Percentiles rank a stretch among this genome's conserved stretches.
Evolutionary conservation across 2,113 vertebrate species (phyloP).

Genomic region (Planiliza haematocheilus): DNA sequence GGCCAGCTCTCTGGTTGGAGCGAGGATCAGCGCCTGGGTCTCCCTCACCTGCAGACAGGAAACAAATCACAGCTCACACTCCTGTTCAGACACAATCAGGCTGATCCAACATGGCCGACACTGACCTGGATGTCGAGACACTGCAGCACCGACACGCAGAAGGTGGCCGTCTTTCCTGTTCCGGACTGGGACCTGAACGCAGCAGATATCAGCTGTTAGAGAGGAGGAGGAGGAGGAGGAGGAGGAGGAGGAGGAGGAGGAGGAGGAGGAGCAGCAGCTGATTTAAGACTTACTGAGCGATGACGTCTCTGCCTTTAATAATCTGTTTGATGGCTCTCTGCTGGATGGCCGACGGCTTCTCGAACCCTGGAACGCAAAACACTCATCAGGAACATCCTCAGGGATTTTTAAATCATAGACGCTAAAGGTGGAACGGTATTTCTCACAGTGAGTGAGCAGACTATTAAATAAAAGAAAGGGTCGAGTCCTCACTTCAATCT

Average conservation of each 20-base stretch:
- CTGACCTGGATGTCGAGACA: conserved; percentile 96
- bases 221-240: not conserved
- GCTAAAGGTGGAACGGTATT: too few relatives aligned
- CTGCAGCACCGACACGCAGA: conserved; percentile 96
- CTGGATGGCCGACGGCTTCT: conserved; percentile 97
- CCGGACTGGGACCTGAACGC: conserved; percentile 94
- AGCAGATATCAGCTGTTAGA: conserved; percentile 18
- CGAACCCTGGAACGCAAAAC: conserved; percentile 89
- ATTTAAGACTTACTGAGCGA: conserved; percentile 89
- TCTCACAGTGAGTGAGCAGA: too few relatives aligned
- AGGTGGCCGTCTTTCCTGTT: conserved; percentile 97
- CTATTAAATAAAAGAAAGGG: too few relatives aligned
- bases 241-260: too few relatives aligned
- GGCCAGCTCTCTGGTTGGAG: conserved; percentile 94
- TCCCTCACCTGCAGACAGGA: conserved; percentile 88
- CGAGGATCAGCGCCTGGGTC: conserved; percentile 96
- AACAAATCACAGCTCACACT: not conserved
- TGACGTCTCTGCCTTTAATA: conserved; percentile 97
- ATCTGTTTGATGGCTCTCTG: conserved; percentile 98
- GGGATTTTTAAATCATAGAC: too few relatives aligned
- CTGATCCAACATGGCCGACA: not conserved
- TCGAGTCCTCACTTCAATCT: too few relatives aligned
- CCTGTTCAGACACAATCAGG: too few relatives aligned
- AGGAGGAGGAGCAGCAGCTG: too few relatives aligned
- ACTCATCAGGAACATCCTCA: too few relatives aligned